These are phyloP conservation scores for Artibeus lituratus DNA, from an alignment of 2,797 vertebrate genomes.

Conservation along the genomic window DNA sequence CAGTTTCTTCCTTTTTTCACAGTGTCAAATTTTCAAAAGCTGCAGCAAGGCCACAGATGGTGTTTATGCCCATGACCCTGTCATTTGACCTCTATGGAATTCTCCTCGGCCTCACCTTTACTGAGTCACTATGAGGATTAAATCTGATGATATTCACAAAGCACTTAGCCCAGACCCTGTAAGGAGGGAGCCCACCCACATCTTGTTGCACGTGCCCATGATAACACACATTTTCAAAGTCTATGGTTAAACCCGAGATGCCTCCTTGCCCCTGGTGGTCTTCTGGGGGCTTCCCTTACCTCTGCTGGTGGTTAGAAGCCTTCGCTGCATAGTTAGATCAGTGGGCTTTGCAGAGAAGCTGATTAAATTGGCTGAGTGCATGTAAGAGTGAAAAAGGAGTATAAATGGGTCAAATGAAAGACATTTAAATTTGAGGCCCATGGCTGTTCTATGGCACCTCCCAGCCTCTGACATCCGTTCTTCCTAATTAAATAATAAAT, in stretches of 20 bases:
- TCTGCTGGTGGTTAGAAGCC: background rate
- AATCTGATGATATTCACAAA: background rate
- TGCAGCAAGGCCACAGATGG: background rate
- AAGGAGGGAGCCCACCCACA: background rate
- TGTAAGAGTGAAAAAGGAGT: conserved; percentile 40
- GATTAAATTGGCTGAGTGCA: background rate
- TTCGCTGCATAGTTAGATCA: background rate
- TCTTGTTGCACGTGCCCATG: background rate
- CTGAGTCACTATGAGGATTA: background rate
- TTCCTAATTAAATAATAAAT: conserved; percentile 70
- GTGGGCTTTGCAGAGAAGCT: background rate
- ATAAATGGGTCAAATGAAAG: conserved; percentile 60
- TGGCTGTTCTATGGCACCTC: conserved; percentile 35
- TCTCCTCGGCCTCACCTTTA: background rate
- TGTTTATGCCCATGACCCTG: background rate
- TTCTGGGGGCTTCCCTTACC: background rate
- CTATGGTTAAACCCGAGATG: background rate
- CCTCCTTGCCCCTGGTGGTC: background rate
- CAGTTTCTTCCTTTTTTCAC: background rate
- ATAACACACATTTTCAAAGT: background rate
- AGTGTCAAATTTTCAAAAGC: background rate
- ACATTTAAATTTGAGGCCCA: conserved; percentile 48
- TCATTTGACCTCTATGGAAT: background rate
- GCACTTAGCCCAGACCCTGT: background rate
- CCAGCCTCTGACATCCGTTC: conserved; percentile 59